A percentile compares a stretch with the other conserved stretches of the same genome.
These are phyloP conservation scores for Ichneumoninae sp. DNA, from an alignment of 2,888 invertebrate genomes.

Conservation along the genomic window DNA sequence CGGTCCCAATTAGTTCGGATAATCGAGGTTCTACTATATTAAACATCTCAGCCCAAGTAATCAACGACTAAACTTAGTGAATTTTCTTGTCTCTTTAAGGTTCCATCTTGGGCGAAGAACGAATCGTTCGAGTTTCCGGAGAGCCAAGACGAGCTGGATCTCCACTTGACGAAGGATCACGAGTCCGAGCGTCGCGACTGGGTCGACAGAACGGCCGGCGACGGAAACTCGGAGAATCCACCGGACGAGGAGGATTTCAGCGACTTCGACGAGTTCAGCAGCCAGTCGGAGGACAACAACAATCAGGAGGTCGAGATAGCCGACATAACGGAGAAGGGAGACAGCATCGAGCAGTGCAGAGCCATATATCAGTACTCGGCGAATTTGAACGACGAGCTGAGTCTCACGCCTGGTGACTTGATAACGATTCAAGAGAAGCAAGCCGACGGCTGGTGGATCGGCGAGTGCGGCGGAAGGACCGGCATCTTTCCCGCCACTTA, in stretches of 20 bases:
- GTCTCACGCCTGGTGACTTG: constrained; percentile 89
- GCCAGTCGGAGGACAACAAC: constrained; percentile 83
- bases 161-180: constrained; percentile 75
- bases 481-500: constrained; percentile 98
- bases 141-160: constrained; percentile 78
- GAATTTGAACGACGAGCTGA: constrained; percentile 94
- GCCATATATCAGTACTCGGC: constrained; percentile 95
- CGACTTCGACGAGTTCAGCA: constrained; percentile 89
- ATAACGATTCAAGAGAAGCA: constrained; percentile 96
- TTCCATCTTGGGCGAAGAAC: constrained; percentile 91
- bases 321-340: constrained; percentile 67
- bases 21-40: too few relatives aligned
- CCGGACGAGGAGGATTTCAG: constrained; percentile 88
- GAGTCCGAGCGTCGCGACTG: constrained; percentile 86
- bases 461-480: constrained; percentile 92
- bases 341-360: constrained; percentile 87
- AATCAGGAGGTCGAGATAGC: constrained; percentile 82
- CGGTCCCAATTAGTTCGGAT: too few relatives aligned
- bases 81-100: constrained; percentile 83
- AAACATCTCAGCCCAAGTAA: neutral
- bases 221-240: constrained; percentile 91
- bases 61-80: neutral
- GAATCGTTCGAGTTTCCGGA: constrained; percentile 85
- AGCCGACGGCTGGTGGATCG: constrained; percentile 98
- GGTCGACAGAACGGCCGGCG: constrained; percentile 91